Evolutionary conservation across 37 sponge, comb jelly and placozoan species (phyloP), one percentile per base, ranked within the genome.

Genomic region (Ephydatia muelleri): DNA sequence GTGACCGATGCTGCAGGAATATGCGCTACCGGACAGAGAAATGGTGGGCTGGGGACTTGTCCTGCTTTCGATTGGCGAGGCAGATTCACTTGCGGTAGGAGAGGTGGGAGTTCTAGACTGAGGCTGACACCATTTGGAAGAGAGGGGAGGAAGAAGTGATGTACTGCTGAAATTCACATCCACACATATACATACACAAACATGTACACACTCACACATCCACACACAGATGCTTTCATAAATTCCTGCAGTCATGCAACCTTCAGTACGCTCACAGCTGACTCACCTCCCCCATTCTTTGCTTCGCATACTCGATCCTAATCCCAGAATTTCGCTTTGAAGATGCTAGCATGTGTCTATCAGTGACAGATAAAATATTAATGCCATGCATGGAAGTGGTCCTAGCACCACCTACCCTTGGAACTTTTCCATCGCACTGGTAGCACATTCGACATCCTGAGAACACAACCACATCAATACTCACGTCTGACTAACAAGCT

Each of bases 221-320:
- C 19, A 14, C 57, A 19, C 9, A 21, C 57, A 57, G 19, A 14
- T 14, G 19, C 16, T 43, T n/a, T n/a, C n/a, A n/a, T n/a, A n/a
- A n/a, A n/a, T n/a, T n/a, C n/a, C n/a, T n/a, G n/a, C n/a, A n/a
- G n/a, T n/a, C n/a, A n/a, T n/a, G n/a, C n/a, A n/a, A n/a, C n/a
- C n/a, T n/a, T n/a, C n/a, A 25, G 9, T 31, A 70, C n/a, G 25
- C 34, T 23, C 36, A 73, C 33, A 35, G n/a, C 16, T 43, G 29
- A n/a, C 76, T 73, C 38, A 88, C 83, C 30, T 77, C 72, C 0
- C 89, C 89, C 89, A 88, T 88, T 76, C 66, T 88, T 37, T 88
- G 89, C 26, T 66, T 88, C 37, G 89, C 89, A 83, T 83, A 88
- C 32, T 88, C 89, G 33, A 88, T 88, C 66, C 79, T 66, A 38